A percentile compares a stretch with the other conserved stretches of the same genome.
These are phyloP conservation scores for Shinisaurus crocodilurus DNA, from an alignment of 2,113 vertebrate species.

Conservation along the genomic window DNA sequence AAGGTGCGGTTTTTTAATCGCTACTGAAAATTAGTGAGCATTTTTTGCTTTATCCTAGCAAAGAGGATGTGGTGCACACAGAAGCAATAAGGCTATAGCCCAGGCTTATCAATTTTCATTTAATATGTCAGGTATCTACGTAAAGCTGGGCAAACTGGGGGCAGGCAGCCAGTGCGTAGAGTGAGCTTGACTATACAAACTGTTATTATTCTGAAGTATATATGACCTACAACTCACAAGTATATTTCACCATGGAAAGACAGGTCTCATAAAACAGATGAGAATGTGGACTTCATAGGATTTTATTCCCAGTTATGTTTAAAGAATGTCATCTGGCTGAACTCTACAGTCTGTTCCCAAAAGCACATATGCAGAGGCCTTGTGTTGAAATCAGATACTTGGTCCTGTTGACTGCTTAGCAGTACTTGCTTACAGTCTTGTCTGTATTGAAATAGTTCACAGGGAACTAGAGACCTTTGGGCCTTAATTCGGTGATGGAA, in stretches of 20 bases:
- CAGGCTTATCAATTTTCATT: neutral
- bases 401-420: too few relatives aligned
- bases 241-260: neutral
- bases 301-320: neutral
- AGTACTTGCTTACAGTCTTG: neutral
- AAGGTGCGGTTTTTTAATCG: neutral
- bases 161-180: neutral
- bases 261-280: neutral
- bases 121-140: neutral
- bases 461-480: neutral
- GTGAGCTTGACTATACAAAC: neutral
- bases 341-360: neutral
- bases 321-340: neutral
- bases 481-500: neutral
- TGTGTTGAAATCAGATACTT: neutral
- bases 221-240: neutral
- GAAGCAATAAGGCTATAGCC: neutral
- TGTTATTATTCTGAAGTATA: neutral
- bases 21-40: neutral
- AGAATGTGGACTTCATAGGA: neutral
- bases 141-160: neutral
- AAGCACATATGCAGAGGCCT: too few relatives aligned
- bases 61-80: neutral
- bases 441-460: neutral
- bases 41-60: neutral